Evolutionary conservation across 2,888 invertebrate genomes (phyloP), one percentile per base, ranked within the genome.

Genomic region (Ferrisia virgata): DNA sequence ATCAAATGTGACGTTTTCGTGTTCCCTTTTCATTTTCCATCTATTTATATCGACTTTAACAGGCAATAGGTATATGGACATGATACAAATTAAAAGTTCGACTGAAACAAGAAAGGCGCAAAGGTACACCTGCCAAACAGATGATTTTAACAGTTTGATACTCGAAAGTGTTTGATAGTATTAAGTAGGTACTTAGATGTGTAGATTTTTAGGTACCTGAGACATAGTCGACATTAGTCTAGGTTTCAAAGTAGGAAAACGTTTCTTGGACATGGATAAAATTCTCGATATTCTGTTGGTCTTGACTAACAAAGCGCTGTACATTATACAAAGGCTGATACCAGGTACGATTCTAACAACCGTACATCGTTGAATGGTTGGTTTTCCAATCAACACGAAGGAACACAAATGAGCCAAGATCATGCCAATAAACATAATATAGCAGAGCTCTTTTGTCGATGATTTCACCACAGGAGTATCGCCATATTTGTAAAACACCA

Each of bases 401-500:
- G 92, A 91, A 25, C 92, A 90, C 13, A 89, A 89, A 87, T 92
- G 91, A 33, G 91, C 91, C 58, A 91, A 87, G 58, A 90, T 89
- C 88, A 89, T 89, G 43, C 93, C 92, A 28, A 89, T 90, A 86
- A 94, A 90, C 86, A 94, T 93, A 86, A 94, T 91, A 88, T 94
- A 94, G 87, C 93, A 93, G 72, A 92, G 89, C 87, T 92, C 92
- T 84, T 91, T 89, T 5, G 92, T 92, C 72, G 92, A 92, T 2
- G 92, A 91, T 89, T 94, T 94, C 53, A 95, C 94, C 5, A 95
- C 93, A 1, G 95, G 94, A 0, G 95, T 95, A 88, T 92, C 89
- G 89, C 94, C 93, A 89, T 92, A 91, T 85, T 90, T 90, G 78
- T 93, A 88, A 88, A 94, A 94, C 36, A 93, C 90, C 47, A 90